These are phyloP conservation scores for Drosophila novamexicana DNA, from an alignment of 1,140 invertebrate species.

Conservation along the genomic window DNA sequence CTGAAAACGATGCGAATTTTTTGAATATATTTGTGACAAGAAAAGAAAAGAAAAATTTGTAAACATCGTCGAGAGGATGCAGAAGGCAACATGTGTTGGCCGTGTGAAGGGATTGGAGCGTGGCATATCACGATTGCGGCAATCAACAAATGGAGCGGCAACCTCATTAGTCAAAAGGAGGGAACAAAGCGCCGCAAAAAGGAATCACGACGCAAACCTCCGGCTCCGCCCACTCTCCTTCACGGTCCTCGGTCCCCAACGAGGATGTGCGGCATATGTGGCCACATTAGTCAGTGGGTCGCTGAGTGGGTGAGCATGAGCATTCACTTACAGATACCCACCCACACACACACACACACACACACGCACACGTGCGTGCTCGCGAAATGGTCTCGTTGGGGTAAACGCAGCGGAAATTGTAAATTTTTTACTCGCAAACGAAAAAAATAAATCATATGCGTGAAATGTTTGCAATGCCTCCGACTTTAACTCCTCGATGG, in stretches of 20 bases:
- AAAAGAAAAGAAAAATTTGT: constrained; percentile 25
- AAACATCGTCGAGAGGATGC: constrained; percentile 20
- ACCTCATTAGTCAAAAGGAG: constrained; percentile 54
- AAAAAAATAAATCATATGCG: constrained; percentile 59
- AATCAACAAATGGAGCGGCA: constrained; percentile 60
- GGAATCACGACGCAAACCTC: constrained; percentile 19
- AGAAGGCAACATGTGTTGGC: constrained; percentile 36
- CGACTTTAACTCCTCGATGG: constrained; percentile 10
- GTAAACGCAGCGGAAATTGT: constrained; percentile 60
- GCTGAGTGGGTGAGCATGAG: constrained; percentile 31
- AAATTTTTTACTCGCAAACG: constrained; percentile 50
- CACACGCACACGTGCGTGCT: constrained; percentile 24
- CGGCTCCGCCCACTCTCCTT: background rate
- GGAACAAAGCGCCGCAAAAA: constrained; percentile 27
- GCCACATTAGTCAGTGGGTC: constrained; percentile 48
- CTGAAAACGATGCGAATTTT: constrained; percentile 34
- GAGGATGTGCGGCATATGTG: constrained; percentile 48
- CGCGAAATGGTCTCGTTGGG: constrained; percentile 45
- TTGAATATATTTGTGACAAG: constrained; percentile 32
- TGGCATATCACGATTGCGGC: constrained; percentile 48
- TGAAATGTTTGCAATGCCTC: constrained; percentile 46
- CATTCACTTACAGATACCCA: constrained; percentile 17
- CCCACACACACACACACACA: constrained; percentile 6
- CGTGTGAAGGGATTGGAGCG: constrained; percentile 7
- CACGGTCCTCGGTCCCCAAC: constrained; percentile 3